These are phyloP conservation scores for Otolemur garnettii DNA, from an alignment of 2,113 vertebrate species.

Conservation along the genomic window DNA sequence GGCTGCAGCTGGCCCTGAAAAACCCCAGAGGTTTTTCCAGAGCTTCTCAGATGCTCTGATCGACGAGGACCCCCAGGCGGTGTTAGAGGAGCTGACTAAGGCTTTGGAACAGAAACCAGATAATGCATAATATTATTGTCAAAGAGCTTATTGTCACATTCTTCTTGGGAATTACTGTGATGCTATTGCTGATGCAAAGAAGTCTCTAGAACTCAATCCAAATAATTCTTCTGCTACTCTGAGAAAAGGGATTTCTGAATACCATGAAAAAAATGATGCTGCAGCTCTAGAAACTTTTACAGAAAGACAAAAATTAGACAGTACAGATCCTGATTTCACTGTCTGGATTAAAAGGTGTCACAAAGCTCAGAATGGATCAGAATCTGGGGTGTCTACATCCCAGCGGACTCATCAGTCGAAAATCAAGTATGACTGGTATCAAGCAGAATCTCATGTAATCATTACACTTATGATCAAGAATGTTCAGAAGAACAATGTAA, in stretches of 20 bases:
- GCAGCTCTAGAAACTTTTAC: too few relatives aligned
- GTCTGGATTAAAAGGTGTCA: too few relatives aligned
- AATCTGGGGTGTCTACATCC: too few relatives aligned
- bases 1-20: conserved; percentile 63
- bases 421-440: conserved; percentile 98
- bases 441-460: conserved; percentile 98
- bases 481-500: conserved; percentile 92
- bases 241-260: conserved; percentile 97
- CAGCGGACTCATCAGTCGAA: too few relatives aligned
- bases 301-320: too few relatives aligned
- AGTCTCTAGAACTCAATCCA: conserved; percentile 93
- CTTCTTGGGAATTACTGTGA: conserved; percentile 95
- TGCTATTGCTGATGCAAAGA: conserved; percentile 94
- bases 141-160: conserved; percentile 96
- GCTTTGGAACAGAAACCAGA: conserved; percentile 92
- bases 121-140: conserved; percentile 94
- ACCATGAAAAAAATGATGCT: too few relatives aligned
- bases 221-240: conserved; percentile 91
- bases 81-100: conserved; percentile 92
- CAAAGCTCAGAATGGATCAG: too few relatives aligned
- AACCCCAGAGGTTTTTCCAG: conserved; percentile 83
- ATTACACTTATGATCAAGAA: conserved; percentile 97
- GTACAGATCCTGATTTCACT: too few relatives aligned
- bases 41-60: conserved; percentile 92
- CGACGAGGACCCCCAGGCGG: conserved; percentile 91